phyloP scores from a whole-genome alignment of 37 sponge, comb jelly and placozoan species.

The Tethya wilhelma region DNA sequence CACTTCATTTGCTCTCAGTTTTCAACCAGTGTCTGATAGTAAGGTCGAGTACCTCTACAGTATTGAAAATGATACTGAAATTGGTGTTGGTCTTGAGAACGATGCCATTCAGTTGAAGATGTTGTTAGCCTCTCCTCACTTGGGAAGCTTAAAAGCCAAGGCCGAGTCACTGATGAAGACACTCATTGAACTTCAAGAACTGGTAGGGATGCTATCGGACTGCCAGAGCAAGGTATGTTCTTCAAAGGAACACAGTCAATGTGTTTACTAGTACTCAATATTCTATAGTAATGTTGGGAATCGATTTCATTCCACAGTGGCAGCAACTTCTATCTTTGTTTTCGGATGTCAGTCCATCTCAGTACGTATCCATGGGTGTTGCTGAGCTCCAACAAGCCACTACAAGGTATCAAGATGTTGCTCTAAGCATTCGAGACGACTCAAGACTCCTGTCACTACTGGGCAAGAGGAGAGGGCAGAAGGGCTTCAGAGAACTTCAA shows the following conservation, averaged over 20 bases:
- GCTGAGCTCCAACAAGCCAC: slow-evolving; percentile 53
- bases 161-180: slow-evolving; percentile 20
- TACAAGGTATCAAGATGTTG: slow-evolving; percentile 44
- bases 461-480: slow-evolving; percentile 61
- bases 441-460: slow-evolving; percentile 60
- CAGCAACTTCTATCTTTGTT: slow-evolving; percentile 47
- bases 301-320: no score
- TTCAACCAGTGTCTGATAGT: not conserved
- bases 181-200: slow-evolving; percentile 46
- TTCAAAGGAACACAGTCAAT: not conserved
- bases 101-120: slow-evolving; percentile 52
- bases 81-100: slow-evolving; percentile 44
- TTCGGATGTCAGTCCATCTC: not conserved
- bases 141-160: slow-evolving; percentile 27
- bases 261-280: not conserved
- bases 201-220: slow-evolving; percentile 23
- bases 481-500: slow-evolving; percentile 77
- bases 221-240: slow-evolving; percentile 65
- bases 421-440: slow-evolving; percentile 49
- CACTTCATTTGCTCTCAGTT: slow-evolving; percentile 33
- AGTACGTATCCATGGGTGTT: slow-evolving; percentile 8
- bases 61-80: slow-evolving; percentile 31
- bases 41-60: slow-evolving; percentile 6
- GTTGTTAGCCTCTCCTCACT: slow-evolving; percentile 41
- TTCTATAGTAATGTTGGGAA: not conserved